Base-by-base conservation (phyloP, 2,797 vertebrate genomes). In the Netta rufina region DNA sequence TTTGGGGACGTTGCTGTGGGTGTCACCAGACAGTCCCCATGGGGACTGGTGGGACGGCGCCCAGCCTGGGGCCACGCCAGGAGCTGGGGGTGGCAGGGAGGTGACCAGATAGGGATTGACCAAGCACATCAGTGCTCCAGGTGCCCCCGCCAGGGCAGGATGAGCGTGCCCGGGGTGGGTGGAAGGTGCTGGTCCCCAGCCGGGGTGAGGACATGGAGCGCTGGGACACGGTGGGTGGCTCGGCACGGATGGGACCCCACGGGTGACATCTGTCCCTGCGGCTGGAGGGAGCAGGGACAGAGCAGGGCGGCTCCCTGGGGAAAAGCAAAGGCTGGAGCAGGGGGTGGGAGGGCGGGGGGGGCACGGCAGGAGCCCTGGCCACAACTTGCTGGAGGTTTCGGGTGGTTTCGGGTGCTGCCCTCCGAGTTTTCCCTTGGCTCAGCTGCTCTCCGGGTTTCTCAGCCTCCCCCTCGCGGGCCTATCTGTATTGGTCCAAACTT, bases 321-420 rank as follows among this genome's bases (percentile, higher is more conserved):
- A 92, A 85, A 85, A 94, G 88, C 72, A 92, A 73, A 93, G 85
- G 47, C 64, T 67, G 75, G 51, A 58, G 87, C 70, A 65, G 64
- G 15, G 57, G 24, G 11, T 16, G 66, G n/a, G 33, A 38, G 67
- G 33, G 32, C 3, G 7, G 53, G 89, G 74, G 33, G 39, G 87
- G 82, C 83, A 75, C 45, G 65, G 17, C 60, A 41, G 81, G 62
- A 90, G 39, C 58, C 49, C 45, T 81, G 76, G 57, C 53, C 0
- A 0, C 54, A 24, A 45, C 61, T 39, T 6, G 15, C 11, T 17
- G 8, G 19, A 32, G 14, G 13, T 28, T 70, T 70, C 9, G 2
- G 0, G 32, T 25, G 11, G 9, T 30, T 77, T 82, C 1, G 3
- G 28, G 21, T 70, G 38, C 58, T 51, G 36, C 60, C 49, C 11